phyloP scores from a whole-genome alignment of 2,797 vertebrate genomes.

The Tangara arthus region DNA sequence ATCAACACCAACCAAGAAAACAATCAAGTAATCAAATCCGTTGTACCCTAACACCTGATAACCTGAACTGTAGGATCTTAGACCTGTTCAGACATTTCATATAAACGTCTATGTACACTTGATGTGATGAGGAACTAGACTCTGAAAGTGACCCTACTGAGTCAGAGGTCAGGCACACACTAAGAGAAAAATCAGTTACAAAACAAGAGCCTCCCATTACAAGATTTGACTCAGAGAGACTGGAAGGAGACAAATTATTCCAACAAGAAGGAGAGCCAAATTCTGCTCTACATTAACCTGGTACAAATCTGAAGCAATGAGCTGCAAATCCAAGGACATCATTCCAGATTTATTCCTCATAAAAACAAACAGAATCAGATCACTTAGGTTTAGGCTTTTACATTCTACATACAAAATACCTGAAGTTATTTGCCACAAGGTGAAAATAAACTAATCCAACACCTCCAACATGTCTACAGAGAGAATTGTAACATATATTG shows the following conservation, averaged over 20 bases:
- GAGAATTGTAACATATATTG: not conserved
- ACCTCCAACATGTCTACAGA: not conserved
- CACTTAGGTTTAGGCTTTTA: slow-evolving; percentile 26
- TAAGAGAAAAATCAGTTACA: not conserved
- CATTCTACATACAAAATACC: not conserved
- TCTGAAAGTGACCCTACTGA: not conserved
- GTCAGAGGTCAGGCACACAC: not conserved
- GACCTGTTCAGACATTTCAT: not conserved
- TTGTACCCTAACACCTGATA: not conserved
- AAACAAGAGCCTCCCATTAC: not conserved
- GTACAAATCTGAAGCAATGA: not conserved
- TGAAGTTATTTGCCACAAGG: not conserved
- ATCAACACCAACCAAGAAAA: not conserved
- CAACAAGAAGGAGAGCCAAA: not conserved
- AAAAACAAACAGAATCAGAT: not conserved
- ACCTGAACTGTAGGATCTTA: not conserved
- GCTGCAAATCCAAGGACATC: not conserved
- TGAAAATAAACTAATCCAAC: not conserved
- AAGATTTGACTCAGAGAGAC: not conserved
- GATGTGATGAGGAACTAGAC: not conserved
- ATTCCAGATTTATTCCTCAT: not conserved
- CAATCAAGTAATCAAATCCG: not conserved
- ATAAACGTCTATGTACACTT: not conserved
- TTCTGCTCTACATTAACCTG: not conserved
- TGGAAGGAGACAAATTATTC: not conserved